Percentiles rank a stretch among this genome's conserved stretches.
These are phyloP conservation scores for Brachyrhaphis roseni DNA, from an alignment of 2,797 vertebrate species.

Conservation along the genomic window DNA sequence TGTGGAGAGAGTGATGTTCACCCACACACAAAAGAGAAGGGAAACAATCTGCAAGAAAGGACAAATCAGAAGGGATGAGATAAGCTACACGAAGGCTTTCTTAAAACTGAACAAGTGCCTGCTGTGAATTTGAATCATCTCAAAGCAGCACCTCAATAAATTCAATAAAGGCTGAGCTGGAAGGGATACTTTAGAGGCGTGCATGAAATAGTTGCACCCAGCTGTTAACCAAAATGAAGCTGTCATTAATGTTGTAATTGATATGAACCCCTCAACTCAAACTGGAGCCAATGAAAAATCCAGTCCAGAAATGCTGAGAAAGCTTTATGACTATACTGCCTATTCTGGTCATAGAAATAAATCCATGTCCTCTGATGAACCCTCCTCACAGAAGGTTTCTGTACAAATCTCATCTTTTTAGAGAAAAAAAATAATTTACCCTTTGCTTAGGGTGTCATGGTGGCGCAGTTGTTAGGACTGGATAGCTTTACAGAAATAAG, in stretches of 20 bases:
- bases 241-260: not conserved
- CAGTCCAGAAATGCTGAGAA: not conserved
- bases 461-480: not conserved
- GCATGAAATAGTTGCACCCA: not conserved
- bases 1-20: slow-evolving; percentile 71
- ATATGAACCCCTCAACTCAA: slow-evolving; percentile 1
- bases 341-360: not conserved
- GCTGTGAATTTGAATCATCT: slow-evolving; percentile 11
- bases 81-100: not conserved
- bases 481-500: not conserved
- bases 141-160: not conserved
- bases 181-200: not conserved
- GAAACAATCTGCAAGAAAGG: slow-evolving; percentile 15
- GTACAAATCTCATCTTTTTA: not conserved
- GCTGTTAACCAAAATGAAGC: not conserved
- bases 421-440: not conserved
- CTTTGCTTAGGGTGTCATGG: not conserved
- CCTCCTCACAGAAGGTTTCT: not conserved
- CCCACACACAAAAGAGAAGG: slow-evolving; percentile 63
- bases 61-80: slow-evolving; percentile 30
- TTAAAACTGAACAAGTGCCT: slow-evolving; percentile 6
- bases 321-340: not conserved
- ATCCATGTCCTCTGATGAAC: not conserved
- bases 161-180: not conserved
- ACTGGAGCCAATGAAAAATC: not conserved